Evolutionary conservation across 92 coral and sea anemone genomes (phyloP).

Genomic region (Palythoa grandis): DNA sequence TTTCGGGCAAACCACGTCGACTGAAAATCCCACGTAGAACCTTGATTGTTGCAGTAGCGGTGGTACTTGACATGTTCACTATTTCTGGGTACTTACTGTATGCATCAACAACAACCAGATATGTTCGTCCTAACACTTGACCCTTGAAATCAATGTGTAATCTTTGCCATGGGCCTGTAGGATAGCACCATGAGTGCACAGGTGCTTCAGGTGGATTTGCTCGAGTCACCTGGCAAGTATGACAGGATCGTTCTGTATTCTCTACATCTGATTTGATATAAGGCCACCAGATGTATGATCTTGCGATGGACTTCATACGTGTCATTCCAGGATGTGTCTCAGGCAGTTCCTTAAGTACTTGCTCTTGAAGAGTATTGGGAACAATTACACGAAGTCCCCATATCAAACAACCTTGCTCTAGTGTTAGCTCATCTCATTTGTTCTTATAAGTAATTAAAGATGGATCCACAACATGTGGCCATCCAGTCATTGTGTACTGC

Average conservation of each 20-base stretch:
- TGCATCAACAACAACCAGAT: conserved; percentile 62
- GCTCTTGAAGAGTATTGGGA: conserved; percentile 33
- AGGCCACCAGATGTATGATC: conserved; percentile 61
- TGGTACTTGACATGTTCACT: conserved; percentile 61
- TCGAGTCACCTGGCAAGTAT: conserved; percentile 56
- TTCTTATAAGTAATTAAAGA: too few species aligned
- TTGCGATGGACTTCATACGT: conserved; percentile 42
- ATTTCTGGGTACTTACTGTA: conserved; percentile 68
- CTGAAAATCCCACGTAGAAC: conserved; percentile 57
- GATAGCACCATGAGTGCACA: conserved; percentile 61
- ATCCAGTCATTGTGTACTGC: too few species aligned
- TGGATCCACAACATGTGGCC: too few species aligned
- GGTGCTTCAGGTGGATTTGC: conserved; percentile 53
- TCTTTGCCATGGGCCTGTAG: conserved; percentile 59
- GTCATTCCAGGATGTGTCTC: conserved; percentile 59
- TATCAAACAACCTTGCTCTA: too few species aligned
- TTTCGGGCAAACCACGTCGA: conserved; percentile 66
- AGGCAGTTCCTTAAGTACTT: conserved; percentile 50
- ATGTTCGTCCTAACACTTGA: conserved; percentile 53
- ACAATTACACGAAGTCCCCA: conserved; percentile 52
- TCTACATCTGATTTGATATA: conserved; percentile 56
- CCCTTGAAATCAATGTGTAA: conserved; percentile 67
- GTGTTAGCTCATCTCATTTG: too few species aligned
- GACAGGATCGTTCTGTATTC: conserved; percentile 51
- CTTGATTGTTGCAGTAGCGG: conserved; percentile 54